Evolutionary conservation across 2,888 invertebrate species (phyloP), one percentile per base, ranked within the genome.

Genomic region (Tenthredo notha): DNA sequence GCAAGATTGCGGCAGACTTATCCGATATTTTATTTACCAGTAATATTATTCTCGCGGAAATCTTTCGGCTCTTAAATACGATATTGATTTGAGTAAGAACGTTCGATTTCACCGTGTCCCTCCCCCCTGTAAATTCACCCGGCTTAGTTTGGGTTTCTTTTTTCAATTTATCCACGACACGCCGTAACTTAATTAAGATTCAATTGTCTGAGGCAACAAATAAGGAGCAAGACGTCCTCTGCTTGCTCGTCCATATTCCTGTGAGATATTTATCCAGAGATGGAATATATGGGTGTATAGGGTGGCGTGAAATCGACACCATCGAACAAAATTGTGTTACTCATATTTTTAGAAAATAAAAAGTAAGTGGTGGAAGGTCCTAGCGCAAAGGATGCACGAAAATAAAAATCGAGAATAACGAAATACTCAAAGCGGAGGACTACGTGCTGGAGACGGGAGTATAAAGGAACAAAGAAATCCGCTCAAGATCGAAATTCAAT

Each of bases 111-210:
- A 47, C 18, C 29, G 54, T 6, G 4, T 4, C 33, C 33, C 12
- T 18, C 5, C 12, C 29, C 5, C 25, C n/a, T 3, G 10, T 4
- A 18, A 10, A 33, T 33, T 50, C 18, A 18, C 15, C 54, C 61
- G 33, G 10, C 40, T 80, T 61, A 61, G 37, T 80, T 61, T 40
- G 12, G 21, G 40, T n/a, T 61, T 61, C 21, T 61, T 61, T 61
- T 43, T 58, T 25, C 61, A 80, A 80, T 61, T 80, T n/a, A 37
- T 40, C 80, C 80, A 40, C 6, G 61, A n/a, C 58, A 40, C 40
- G 40, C 15, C 40, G 54, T 83, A 67, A 67, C 12, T 83, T 67
- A 83, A 18, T 83, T 70, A 83, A 50, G 47, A 70, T 65, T 83
- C 67, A 50, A 67, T 83, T 83, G 50, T 58, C 47, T 29, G 67